phyloP scores from a whole-genome alignment of 2,113 vertebrate species.

The Phyllostomus discolor region DNA sequence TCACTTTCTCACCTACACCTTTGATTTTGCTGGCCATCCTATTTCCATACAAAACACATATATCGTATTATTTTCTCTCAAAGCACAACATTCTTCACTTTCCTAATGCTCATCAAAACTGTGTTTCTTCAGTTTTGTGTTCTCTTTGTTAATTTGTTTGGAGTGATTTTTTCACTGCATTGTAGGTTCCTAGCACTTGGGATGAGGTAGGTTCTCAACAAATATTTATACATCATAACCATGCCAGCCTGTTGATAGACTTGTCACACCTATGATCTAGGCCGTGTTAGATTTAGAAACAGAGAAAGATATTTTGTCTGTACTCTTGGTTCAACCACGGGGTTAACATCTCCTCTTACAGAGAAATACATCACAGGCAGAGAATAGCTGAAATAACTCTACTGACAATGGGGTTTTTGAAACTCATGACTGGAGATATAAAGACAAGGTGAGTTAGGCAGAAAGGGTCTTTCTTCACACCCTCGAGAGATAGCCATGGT shows the following conservation, averaged over 20 bases:
- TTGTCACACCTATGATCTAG: neutral
- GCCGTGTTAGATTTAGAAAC: neutral
- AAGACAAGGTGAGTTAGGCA: neutral
- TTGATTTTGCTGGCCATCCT: neutral
- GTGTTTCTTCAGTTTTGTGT: neutral
- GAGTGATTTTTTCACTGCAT: neutral
- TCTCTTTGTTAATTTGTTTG: neutral
- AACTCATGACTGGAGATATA: neutral
- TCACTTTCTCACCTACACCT: neutral
- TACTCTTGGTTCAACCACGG: neutral
- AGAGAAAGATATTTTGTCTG: neutral
- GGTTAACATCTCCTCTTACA: neutral
- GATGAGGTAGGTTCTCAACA: neutral
- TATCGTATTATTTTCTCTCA: neutral
- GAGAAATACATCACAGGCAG: neutral
- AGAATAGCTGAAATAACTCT: neutral
- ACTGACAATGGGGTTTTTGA: neutral
- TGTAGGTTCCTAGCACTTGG: neutral
- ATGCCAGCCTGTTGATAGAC: neutral
- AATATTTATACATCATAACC: neutral
- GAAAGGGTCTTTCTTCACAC: neutral
- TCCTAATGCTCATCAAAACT: neutral
- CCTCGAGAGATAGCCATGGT: fast-evolving
- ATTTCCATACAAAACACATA: neutral
- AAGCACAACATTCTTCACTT: neutral